Evolutionary conservation across 1,140 invertebrate genomes (phyloP).

Genomic region (Acromyrmex heyeri): DNA sequence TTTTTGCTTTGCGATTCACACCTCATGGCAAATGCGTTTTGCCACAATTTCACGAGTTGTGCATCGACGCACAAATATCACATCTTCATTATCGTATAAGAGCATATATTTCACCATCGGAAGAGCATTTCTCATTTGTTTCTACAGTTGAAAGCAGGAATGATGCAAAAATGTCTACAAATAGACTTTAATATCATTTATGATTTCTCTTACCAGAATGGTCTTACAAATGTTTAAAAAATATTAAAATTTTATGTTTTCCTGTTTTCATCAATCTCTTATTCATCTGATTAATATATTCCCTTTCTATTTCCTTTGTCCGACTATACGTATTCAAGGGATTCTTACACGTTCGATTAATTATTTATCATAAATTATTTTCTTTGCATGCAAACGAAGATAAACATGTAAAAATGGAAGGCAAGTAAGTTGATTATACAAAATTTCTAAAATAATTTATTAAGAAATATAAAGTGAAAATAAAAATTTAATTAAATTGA

Average conservation of each 20-base stretch:
- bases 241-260: neutral
- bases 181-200: neutral
- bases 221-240: constrained; percentile 22
- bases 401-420: neutral
- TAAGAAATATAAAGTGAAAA: neutral
- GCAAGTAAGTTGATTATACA: neutral
- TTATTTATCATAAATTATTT: neutral
- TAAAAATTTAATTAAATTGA: neutral
- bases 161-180: neutral
- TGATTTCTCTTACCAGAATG: neutral
- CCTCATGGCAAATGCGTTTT: constrained; percentile 17
- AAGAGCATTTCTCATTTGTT: neutral
- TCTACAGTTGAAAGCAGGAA: constrained; percentile 16
- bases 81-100: neutral
- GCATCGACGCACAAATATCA: neutral
- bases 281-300: constrained; percentile 37
- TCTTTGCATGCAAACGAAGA: neutral
- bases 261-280: constrained; percentile 7
- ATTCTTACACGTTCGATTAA: constrained; percentile 8
- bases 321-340: constrained; percentile 25
- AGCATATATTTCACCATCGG: neutral
- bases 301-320: neutral
- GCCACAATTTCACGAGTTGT: constrained; percentile 14
- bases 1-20: constrained; percentile 38
- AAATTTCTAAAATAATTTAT: neutral